phyloP scores from a whole-genome alignment of 2,113 vertebrate genomes.

The Ptyas mucosa region DNA sequence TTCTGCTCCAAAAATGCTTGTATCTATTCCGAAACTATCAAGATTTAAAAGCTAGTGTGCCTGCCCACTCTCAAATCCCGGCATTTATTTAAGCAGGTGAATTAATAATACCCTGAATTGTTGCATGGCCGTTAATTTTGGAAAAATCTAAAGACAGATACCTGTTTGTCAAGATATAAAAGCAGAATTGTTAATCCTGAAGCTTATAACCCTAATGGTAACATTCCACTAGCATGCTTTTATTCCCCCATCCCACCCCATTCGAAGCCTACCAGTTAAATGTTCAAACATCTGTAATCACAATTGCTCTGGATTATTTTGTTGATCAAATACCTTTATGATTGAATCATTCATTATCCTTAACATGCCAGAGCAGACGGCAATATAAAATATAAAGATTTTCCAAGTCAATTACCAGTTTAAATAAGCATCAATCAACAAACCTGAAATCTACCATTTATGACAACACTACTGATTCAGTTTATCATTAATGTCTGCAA shows the following conservation, averaged over 20 bases:
- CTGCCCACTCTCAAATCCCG: neutral
- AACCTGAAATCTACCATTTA: conserved; percentile 19
- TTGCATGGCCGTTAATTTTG: neutral
- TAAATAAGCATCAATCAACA: conserved; percentile 13
- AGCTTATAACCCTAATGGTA: neutral
- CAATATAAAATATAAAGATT: conserved; percentile 7
- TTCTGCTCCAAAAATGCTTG: neutral
- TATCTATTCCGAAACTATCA: neutral
- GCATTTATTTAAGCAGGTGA: neutral
- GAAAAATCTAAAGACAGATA: neutral
- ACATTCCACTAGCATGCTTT: neutral
- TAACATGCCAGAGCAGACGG: neutral
- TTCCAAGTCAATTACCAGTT: conserved; percentile 25
- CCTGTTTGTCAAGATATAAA: neutral
- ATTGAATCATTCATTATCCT: neutral
- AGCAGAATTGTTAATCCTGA: neutral
- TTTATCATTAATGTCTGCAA: conserved; percentile 16
- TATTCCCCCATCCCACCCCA: neutral
- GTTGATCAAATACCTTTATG: conserved; percentile 8
- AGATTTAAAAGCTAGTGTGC: neutral
- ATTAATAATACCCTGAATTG: neutral
- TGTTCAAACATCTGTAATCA: neutral
- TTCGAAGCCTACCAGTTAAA: neutral
- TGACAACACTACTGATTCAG: conserved; percentile 15
- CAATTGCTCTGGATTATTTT: neutral